phyloP scores from a whole-genome alignment of 1,140 invertebrate genomes.

The Drosophila tsacasi region DNA sequence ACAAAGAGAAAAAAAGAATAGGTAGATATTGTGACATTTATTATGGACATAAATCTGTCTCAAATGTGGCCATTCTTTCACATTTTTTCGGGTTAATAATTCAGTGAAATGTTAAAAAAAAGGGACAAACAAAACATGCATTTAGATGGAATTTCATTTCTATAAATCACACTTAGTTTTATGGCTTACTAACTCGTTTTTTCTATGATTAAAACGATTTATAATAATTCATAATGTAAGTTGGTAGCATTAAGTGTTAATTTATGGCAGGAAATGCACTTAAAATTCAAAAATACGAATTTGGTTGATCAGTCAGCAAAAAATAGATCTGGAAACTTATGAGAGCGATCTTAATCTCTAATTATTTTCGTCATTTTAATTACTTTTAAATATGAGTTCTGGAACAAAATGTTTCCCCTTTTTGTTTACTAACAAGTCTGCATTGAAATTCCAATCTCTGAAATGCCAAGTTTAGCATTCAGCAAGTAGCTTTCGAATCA shows the following conservation, averaged over 20 bases:
- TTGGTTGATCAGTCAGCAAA: neutral
- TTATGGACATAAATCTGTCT: conserved; percentile 18
- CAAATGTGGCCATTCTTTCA: neutral
- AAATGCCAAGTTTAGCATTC: neutral
- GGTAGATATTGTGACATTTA: conserved; percentile 4
- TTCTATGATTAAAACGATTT: neutral
- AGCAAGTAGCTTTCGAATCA: neutral
- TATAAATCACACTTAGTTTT: neutral
- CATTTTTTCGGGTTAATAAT: neutral
- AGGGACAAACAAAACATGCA: too few relatives aligned
- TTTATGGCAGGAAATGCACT: neutral
- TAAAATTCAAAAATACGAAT: neutral
- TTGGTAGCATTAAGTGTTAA: too few relatives aligned
- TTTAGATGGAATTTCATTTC: neutral
- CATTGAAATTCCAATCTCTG: too few relatives aligned
- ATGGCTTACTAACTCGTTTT: neutral
- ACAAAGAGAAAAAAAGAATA: neutral
- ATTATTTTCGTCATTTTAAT: too few relatives aligned
- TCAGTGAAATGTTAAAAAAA: conserved; percentile 1
- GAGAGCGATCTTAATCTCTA: too few relatives aligned
- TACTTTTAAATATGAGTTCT: neutral
- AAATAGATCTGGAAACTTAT: neutral
- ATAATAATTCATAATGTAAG: too few relatives aligned
- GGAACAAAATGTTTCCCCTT: too few relatives aligned
- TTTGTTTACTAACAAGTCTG: neutral